A percentile compares a stretch with the other conserved stretches of the same genome.
These are phyloP conservation scores for Trissoscelio sp. DNA, from an alignment of 2,888 invertebrate genomes.

Conservation along the genomic window DNA sequence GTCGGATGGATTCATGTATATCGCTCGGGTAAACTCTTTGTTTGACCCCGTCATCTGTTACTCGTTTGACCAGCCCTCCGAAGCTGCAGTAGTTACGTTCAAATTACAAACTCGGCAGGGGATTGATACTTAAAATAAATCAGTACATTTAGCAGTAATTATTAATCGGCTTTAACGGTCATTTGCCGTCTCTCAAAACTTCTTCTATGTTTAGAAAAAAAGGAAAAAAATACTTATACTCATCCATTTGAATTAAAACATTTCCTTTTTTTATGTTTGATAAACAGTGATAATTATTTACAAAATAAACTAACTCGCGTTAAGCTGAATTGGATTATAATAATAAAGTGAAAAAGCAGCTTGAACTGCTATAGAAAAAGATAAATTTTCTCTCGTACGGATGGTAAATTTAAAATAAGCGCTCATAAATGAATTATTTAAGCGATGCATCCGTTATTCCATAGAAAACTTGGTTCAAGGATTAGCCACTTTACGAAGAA, in stretches of 20 bases:
- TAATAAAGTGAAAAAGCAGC: constrained; percentile 22
- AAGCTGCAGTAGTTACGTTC: constrained; percentile 46
- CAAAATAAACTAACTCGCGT: not conserved
- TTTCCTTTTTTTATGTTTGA: too few species aligned
- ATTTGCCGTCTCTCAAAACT: not conserved
- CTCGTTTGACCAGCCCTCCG: constrained; percentile 47
- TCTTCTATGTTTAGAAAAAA: not conserved
- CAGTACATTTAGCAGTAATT: constrained; percentile 34
- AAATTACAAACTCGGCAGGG: constrained; percentile 62
- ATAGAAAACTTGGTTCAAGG: constrained; percentile 66
- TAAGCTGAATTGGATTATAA: constrained; percentile 14
- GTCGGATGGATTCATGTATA: constrained; percentile 29
- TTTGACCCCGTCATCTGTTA: constrained; percentile 54
- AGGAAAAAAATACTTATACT: not conserved
- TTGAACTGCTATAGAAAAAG: constrained; percentile 15
- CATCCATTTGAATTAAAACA: not conserved
- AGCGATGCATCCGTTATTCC: constrained; percentile 53
- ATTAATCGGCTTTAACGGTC: constrained; percentile 25
- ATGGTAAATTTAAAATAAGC: constrained; percentile 43
- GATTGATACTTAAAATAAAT: constrained; percentile 58
- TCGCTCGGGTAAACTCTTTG: constrained; percentile 55
- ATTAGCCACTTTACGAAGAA: constrained; percentile 70
- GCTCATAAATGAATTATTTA: constrained; percentile 58
- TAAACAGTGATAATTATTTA: not conserved
- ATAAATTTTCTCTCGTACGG: not conserved